Evolutionary conservation across 1,140 invertebrate genomes (phyloP).

Genomic region (Fopius arisanus): DNA sequence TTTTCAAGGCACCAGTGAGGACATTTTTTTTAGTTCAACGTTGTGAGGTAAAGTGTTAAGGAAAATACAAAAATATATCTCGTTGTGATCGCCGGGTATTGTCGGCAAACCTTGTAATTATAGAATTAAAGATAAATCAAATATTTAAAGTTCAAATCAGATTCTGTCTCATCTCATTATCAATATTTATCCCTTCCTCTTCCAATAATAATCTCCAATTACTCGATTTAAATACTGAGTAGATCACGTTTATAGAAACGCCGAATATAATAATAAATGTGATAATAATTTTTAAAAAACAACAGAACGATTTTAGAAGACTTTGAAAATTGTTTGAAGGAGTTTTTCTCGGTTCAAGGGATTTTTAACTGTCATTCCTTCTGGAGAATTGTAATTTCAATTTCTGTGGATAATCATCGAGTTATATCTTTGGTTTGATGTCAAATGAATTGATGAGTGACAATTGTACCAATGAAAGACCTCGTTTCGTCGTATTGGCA

Average conservation of each 20-base stretch:
- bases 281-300: too few relatives aligned
- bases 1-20: not conserved
- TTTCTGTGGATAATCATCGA: not conserved
- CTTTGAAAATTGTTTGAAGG: too few relatives aligned
- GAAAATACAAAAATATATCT: constrained; percentile 57
- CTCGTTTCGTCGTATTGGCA: not conserved
- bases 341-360: too few relatives aligned
- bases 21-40: constrained; percentile 39
- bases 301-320: too few relatives aligned
- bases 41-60: constrained; percentile 34
- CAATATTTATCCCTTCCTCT: not conserved
- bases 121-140: constrained; percentile 46
- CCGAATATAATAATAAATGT: too few relatives aligned
- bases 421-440: not conserved
- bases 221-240: too few relatives aligned
- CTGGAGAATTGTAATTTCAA: too few relatives aligned
- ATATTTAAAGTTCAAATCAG: constrained; percentile 45
- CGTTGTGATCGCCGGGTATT: constrained; percentile 59
- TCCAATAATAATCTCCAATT: not conserved
- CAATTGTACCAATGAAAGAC: constrained; percentile 5
- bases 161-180: not conserved
- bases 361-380: too few relatives aligned
- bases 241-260: too few relatives aligned
- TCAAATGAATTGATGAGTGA: constrained; percentile 6
- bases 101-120: constrained; percentile 55